Base-by-base conservation (phyloP, 2,888 invertebrate genomes). In the Candidula unifasciata region DNA sequence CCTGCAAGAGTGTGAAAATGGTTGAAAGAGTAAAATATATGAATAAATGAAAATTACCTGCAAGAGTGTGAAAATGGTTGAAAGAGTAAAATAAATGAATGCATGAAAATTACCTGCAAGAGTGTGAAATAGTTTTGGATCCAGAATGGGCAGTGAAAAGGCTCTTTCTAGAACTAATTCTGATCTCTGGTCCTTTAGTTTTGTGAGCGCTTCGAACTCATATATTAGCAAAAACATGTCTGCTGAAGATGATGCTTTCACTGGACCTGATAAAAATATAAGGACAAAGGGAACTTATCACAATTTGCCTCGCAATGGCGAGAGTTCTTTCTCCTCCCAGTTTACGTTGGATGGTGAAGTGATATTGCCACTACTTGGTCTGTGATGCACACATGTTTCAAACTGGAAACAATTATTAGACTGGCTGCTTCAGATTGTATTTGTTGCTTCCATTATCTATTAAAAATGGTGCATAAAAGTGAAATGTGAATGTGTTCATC, bases 41-140 rank as follows among this genome's bases (percentile, higher is more conserved):
- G n/a, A 24, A 13, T 68, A 30, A 8, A 6, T 18, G 33, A 69
- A 0, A 37, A 21, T 3, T 24, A 24, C 8, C 37, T 35, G 35
- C 21, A 24, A 24, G 30, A 35, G 35, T 91, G 87, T 93, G 92
- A 89, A 92, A 92, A n/a, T 3, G 69, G 13, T n/a, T n/a, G n/a
- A n/a, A 35, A 69, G 35, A 33, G 33, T 2, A 6, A 27, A 27
- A 1, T 27, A 27, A 2, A 21, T 74, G n/a, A 24, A 13, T 68
- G 24, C 2, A 6, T 18, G 33, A 69, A 0, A 33, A 2, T 33
- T 68, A 83, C 92, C 92, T 85, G 93, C 92, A 37, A 93, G 87
- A 24, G 90, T 91, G 87, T 93, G 92, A 89, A 92, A 92, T 21
- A 89, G 87, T 87, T 93, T 92, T n/a, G 92, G 90, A 37, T 93